Evolutionary conservation across 2,113 vertebrate species (phyloP), one percentile per base, ranked within the genome.

Genomic region (Datnioides undecimradiatus): DNA sequence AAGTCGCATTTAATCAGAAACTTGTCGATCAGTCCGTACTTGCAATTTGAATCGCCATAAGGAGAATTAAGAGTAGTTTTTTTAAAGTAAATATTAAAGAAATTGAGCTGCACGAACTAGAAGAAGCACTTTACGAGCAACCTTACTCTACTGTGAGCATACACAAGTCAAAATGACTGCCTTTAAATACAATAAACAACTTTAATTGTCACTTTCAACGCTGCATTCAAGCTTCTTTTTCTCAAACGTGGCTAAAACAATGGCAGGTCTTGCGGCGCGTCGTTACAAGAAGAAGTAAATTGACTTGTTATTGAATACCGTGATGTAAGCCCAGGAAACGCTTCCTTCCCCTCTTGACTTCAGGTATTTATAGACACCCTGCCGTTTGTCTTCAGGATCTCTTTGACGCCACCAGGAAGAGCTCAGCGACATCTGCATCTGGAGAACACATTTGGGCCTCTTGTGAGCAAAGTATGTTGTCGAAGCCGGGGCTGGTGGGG

Each of bases 291-390:
- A 17, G 69, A 9, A 8, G 54, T 41, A 23, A 60, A 73, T 23
- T 21, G 68, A 60, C 77, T 46, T 90, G 79, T 89, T 87, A 71
- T 90, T 85, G 63, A 83, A 13, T 55, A 12, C 49, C 49, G 19
- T 87, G 73, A 80, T 71, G 83, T 77, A 62, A 84, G 84, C 49
- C n/a, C 80, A 91, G 92, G 91, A 93, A 91, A 83, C 69, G 72
- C 87, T 93, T 95, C 92, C 94, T 94, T 92, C 91, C 90, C 85
- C 67, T 55, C 23, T 76, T 77, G 76, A 55, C 76, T 85, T 58
- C 79, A 83, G 86, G 86, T 92, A 92, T 94, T 94, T 94, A 90
- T 92, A 89, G 87, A 84, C 45, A 8, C 65, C 57, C 52, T 41
- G 70, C 58, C 33, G 52, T 91, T 91, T 88, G 84, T 90, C 90